Evolutionary conservation across 1,140 invertebrate genomes (phyloP).

Genomic region (Asbolus verrucosus): DNA sequence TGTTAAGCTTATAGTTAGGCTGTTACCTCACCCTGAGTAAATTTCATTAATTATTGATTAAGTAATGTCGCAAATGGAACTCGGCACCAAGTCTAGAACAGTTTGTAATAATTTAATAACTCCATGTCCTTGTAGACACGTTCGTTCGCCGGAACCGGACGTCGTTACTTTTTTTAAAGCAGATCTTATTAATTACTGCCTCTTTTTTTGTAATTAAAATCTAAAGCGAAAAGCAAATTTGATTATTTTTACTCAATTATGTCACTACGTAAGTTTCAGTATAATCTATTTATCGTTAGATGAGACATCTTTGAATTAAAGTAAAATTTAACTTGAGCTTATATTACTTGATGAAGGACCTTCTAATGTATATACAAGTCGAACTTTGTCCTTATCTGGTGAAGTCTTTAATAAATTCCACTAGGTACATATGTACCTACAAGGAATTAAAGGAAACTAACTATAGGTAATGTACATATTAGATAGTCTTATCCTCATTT

Average conservation of each 20-base stretch:
- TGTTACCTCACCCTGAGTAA: neutral
- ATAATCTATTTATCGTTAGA: neutral
- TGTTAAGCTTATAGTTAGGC: too few relatives aligned
- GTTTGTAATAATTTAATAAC: slow-evolving; percentile 30
- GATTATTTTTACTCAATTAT: slow-evolving; percentile 22
- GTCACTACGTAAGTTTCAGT: neutral
- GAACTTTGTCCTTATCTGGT: too few relatives aligned
- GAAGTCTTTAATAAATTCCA: too few relatives aligned
- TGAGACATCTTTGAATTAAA: slow-evolving; percentile 1
- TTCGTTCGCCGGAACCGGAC: neutral
- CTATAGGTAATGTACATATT: too few relatives aligned
- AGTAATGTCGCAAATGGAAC: slow-evolving; percentile 22
- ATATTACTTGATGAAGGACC: too few relatives aligned
- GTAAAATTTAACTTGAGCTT: neutral
- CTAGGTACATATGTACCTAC: too few relatives aligned
- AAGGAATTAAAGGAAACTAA: too few relatives aligned
- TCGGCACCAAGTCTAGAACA: slow-evolving; percentile 18
- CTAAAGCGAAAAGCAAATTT: neutral
- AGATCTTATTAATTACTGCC: neutral
- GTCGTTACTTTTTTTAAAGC: slow-evolving; percentile 3
- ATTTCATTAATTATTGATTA: slow-evolving; percentile 30
- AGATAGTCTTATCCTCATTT: too few relatives aligned
- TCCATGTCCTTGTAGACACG: neutral
- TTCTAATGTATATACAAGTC: too few relatives aligned
- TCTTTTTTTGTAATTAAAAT: slow-evolving; percentile 11